phyloP scores from a whole-genome alignment of 2,113 vertebrate species.

The Arenaria interpres region DNA sequence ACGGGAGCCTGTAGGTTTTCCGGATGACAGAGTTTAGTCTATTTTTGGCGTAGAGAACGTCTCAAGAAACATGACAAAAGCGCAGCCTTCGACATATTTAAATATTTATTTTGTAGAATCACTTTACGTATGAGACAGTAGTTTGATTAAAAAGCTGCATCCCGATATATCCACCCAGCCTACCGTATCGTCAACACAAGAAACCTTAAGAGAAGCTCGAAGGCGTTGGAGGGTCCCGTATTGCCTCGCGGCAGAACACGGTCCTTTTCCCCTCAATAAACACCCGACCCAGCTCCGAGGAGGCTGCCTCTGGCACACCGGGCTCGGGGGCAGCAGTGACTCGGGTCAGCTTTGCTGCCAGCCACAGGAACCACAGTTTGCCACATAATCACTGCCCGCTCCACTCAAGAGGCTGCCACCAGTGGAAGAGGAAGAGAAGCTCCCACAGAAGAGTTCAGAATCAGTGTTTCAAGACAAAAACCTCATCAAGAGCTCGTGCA shows the following conservation, averaged over 20 bases:
- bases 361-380: neutral
- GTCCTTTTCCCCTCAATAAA: neutral
- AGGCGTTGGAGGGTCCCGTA: neutral
- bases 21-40: neutral
- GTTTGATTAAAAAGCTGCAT: constrained; percentile 2
- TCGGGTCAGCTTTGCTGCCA: neutral
- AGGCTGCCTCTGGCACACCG: neutral
- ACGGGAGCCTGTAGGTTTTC: neutral
- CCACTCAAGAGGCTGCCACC: neutral
- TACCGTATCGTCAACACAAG: neutral
- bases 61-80: neutral
- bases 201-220: neutral
- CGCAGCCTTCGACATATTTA: neutral
- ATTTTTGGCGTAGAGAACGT: neutral
- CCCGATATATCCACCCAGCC: neutral
- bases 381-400: neutral
- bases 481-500: neutral
- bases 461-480: neutral
- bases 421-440: neutral
- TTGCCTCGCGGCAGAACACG: neutral
- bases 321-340: neutral
- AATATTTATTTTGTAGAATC: constrained; percentile 61
- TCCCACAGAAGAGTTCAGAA: neutral
- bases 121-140: neutral
- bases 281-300: neutral